Evolutionary conservation across 2,888 invertebrate genomes (phyloP).

Genomic region (Ormyrus labotus): DNA sequence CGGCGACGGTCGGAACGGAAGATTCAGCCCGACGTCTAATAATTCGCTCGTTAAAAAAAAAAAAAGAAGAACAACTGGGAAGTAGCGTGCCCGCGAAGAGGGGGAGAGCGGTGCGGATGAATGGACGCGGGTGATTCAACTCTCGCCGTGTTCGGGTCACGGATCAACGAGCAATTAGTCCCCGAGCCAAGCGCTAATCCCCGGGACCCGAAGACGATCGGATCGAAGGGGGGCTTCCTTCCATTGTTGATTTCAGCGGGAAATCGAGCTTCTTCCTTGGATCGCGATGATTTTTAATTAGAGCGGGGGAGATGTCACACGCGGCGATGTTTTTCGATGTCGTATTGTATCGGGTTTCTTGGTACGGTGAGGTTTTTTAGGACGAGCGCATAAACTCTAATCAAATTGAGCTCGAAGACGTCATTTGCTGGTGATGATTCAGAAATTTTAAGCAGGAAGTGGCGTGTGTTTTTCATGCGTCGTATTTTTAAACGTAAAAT

Average conservation of each 20-base stretch:
- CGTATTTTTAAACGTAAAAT: slow-evolving; percentile 16
- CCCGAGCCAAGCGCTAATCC: slow-evolving; percentile 66
- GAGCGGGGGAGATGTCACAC: no score
- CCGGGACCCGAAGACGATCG: background rate
- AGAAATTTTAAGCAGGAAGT: slow-evolving; percentile 40
- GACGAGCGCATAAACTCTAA: no score
- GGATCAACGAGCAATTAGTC: slow-evolving; percentile 71
- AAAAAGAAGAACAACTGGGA: slow-evolving; percentile 24
- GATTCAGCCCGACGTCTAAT: slow-evolving; percentile 57
- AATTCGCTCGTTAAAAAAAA: slow-evolving; percentile 59
- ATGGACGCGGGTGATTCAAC: slow-evolving; percentile 67
- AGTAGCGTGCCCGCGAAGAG: background rate
- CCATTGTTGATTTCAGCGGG: background rate
- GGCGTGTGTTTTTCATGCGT: slow-evolving; percentile 4
- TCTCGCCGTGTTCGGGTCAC: slow-evolving; percentile 66
- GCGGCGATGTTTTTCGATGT: no score
- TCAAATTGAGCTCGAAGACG: background rate
- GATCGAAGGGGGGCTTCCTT: no score
- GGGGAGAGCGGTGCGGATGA: slow-evolving; percentile 61
- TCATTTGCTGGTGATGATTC: slow-evolving; percentile 49
- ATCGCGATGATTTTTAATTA: background rate
- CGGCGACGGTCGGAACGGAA: slow-evolving; percentile 35
- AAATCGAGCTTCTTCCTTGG: background rate
- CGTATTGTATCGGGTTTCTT: no score
- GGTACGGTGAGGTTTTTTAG: no score